Conservation (phyloP, 2,888 invertebrate genomes). For the Melieria crassipennis region DNA sequence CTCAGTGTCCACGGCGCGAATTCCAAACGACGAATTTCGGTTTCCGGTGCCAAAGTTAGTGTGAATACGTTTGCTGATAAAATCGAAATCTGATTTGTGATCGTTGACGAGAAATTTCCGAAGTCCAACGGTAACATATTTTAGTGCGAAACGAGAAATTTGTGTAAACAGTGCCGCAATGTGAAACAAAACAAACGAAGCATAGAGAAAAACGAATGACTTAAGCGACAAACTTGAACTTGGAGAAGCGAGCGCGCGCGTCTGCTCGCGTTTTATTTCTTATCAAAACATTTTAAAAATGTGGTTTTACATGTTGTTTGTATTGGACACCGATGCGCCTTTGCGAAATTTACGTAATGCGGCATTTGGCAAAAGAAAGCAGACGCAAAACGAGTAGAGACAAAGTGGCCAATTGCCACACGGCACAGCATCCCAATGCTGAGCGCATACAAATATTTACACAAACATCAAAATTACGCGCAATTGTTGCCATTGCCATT, state of each 20-base stretch:
- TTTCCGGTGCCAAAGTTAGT: background rate
- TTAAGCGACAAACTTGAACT: conserved; percentile 61
- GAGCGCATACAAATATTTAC: too few species aligned
- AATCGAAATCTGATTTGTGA: background rate
- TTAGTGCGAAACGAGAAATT: background rate
- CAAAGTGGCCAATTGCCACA: too few species aligned
- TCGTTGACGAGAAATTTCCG: background rate
- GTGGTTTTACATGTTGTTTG: conserved; percentile 17
- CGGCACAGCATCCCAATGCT: too few species aligned
- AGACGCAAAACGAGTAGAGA: background rate
- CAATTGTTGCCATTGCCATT: too few species aligned
- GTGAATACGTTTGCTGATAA: background rate
- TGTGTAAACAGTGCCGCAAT: background rate
- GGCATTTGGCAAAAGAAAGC: background rate
- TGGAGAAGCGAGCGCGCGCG: conserved; percentile 36
- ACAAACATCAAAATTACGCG: too few species aligned
- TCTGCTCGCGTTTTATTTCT: conserved; percentile 3
- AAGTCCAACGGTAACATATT: background rate
- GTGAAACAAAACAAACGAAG: conserved; percentile 1
- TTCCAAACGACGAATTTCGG: conserved; percentile 29
- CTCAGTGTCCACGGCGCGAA: background rate
- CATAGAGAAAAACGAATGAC: conserved; percentile 47
- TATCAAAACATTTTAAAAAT: conserved; percentile 14
- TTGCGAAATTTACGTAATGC: too few species aligned
- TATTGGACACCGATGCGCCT: too few species aligned